A percentile compares a stretch with the other conserved stretches of the same genome.
phyloP scores from a whole-genome alignment of 2,797 vertebrate species.

The Gymnocypris eckloni region DNA sequence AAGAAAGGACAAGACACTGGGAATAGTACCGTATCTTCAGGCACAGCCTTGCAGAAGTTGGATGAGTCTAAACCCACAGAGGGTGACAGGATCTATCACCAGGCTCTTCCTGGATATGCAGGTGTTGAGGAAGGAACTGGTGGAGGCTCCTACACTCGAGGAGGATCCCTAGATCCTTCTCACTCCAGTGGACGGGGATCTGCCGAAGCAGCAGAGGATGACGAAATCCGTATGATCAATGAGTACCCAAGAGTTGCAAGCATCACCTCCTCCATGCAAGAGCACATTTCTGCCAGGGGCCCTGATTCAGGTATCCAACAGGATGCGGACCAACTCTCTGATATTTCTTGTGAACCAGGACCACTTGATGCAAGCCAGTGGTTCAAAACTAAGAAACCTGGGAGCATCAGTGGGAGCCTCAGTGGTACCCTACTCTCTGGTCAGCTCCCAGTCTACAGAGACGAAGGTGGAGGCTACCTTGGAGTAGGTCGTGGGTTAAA shows the following conservation, averaged over 20 bases:
- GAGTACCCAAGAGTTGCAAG: conserved; percentile 95
- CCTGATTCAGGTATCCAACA: conserved; percentile 98
- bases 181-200: conserved; percentile 97
- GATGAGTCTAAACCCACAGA: conserved; percentile 81
- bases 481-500: conserved; percentile 89
- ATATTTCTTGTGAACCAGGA: conserved; percentile 93
- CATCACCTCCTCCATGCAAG: conserved; percentile 94
- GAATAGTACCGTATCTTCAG: conserved; percentile 74
- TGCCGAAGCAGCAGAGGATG: conserved; percentile 93
- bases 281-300: conserved; percentile 92
- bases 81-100: conserved; percentile 91
- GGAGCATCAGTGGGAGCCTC: conserved; percentile 85
- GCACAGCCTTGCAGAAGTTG: conserved; percentile 88
- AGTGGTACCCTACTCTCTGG: conserved; percentile 88
- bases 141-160: conserved; percentile 85
- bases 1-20: conserved; percentile 78
- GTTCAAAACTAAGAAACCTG: conserved; percentile 96
- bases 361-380: conserved; percentile 88
- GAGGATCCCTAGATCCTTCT: conserved; percentile 95
- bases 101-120: conserved; percentile 89
- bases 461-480: conserved; percentile 87
- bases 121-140: conserved; percentile 77
- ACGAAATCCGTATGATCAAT: conserved; percentile 99
- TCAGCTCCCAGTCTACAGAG: conserved; percentile 87
- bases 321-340: conserved; percentile 95